phyloP scores from a whole-genome alignment of 2,113 vertebrate species.

The Carlito syrichta region DNA sequence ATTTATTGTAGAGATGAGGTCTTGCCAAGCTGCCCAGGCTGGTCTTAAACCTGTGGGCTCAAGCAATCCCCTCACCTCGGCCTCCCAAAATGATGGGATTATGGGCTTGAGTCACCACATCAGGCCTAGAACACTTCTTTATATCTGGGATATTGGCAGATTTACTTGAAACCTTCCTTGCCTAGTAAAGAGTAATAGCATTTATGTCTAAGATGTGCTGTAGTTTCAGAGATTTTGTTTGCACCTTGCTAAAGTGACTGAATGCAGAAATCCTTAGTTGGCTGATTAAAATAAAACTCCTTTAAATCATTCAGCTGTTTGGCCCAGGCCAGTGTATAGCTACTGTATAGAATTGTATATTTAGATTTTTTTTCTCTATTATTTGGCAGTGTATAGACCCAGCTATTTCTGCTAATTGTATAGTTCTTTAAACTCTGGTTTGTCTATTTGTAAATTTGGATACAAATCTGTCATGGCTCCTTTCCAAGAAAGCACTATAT shows the following conservation, averaged over 20 bases:
- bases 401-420: not conserved
- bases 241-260: not conserved
- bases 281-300: not conserved
- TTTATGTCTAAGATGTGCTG: not conserved
- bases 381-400: not conserved
- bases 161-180: not conserved
- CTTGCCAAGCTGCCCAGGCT: too few species aligned
- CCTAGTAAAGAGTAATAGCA: not conserved
- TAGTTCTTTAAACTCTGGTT: not conserved
- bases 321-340: not conserved
- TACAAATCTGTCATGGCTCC: not conserved
- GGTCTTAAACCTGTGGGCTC: too few species aligned
- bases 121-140: conserved; percentile 4
- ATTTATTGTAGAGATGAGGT: too few species aligned
- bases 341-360: not conserved
- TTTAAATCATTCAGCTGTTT: not conserved
- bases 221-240: conserved; percentile 26
- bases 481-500: not conserved
- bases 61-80: too few species aligned
- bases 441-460: not conserved
- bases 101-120: too few species aligned
- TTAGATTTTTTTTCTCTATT: not conserved
- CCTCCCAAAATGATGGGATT: too few species aligned
- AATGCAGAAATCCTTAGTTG: not conserved
- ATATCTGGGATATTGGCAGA: not conserved